Evolutionary conservation across 2,888 invertebrate species (phyloP).

Genomic region (Galeruca laticollis): DNA sequence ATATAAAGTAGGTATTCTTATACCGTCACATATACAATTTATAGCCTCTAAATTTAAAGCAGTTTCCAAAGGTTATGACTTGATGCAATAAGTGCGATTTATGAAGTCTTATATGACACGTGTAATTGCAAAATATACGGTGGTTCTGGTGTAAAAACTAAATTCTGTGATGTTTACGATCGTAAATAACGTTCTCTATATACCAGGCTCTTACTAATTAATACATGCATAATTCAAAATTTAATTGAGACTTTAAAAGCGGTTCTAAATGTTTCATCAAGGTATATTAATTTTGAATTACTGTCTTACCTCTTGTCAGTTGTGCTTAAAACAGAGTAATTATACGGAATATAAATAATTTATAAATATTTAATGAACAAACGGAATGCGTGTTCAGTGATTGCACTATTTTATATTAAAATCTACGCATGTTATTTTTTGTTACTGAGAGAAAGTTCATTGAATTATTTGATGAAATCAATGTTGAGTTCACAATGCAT

Average conservation of each 20-base stretch:
- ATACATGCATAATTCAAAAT: conserved; percentile 61
- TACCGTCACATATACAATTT: conserved; percentile 13
- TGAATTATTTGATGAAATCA: too few relatives aligned
- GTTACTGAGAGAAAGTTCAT: too few relatives aligned
- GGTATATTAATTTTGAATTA: conserved; percentile 41
- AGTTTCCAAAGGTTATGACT: conserved; percentile 23
- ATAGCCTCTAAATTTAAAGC: conserved; percentile 30
- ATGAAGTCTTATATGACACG: conserved; percentile 46
- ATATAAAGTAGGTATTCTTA: conserved; percentile 11
- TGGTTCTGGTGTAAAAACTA: conserved; percentile 53
- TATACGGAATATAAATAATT: neutral
- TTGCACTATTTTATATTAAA: too few relatives aligned
- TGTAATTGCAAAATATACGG: conserved; percentile 45
- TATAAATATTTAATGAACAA: neutral
- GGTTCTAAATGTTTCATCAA: conserved; percentile 57
- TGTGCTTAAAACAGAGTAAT: neutral
- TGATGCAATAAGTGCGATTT: conserved; percentile 33
- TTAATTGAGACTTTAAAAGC: conserved; percentile 60
- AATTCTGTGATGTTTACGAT: conserved; percentile 60
- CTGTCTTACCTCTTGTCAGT: conserved; percentile 6
- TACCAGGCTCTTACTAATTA: conserved; percentile 61
- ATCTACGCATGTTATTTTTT: too few relatives aligned
- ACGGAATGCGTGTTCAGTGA: too few relatives aligned
- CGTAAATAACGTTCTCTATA: conserved; percentile 59
- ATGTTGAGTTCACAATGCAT: too few relatives aligned